These are phyloP conservation scores for Amphipoea lucens DNA, from an alignment of 2,888 invertebrate genomes.

Conservation along the genomic window DNA sequence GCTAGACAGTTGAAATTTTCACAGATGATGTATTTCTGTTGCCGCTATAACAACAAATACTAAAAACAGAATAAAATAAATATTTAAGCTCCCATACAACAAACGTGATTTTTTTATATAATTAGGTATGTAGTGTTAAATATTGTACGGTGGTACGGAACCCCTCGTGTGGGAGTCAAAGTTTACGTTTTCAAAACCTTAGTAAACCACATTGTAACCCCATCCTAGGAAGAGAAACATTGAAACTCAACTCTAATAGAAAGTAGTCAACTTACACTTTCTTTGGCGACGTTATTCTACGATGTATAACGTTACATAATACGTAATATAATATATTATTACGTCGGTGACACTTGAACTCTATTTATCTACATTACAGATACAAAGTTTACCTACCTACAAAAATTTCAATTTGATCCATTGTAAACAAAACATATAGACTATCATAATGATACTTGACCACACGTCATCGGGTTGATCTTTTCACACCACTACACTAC, in stretches of 20 bases:
- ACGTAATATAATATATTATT: conserved; percentile 39
- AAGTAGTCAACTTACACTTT: conserved; percentile 54
- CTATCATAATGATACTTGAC: background rate
- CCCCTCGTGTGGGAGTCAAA: too few relatives aligned
- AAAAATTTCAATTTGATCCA: conserved; percentile 26
- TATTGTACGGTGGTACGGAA: too few relatives aligned
- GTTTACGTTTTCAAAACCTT: background rate
- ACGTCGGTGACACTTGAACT: conserved; percentile 53
- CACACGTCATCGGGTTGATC: background rate
- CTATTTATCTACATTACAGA: conserved; percentile 40
- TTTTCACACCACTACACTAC: background rate
- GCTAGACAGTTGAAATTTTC: too few relatives aligned
- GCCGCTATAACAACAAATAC: too few relatives aligned
- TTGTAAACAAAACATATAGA: conserved; percentile 22
- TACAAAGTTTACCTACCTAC: conserved; percentile 33
- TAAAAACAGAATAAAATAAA: too few relatives aligned
- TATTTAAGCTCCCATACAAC: too few relatives aligned
- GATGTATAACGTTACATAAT: conserved; percentile 45
- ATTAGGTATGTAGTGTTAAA: too few relatives aligned
- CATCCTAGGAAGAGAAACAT: conserved; percentile 41
- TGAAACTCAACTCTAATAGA: conserved; percentile 41
- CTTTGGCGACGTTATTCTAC: conserved; percentile 17
- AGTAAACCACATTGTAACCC: conserved; percentile 32
- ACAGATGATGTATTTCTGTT: too few relatives aligned
- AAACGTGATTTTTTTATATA: too few relatives aligned